phyloP scores from a whole-genome alignment of 2,888 invertebrate genomes.

The Hetaerina titia region DNA sequence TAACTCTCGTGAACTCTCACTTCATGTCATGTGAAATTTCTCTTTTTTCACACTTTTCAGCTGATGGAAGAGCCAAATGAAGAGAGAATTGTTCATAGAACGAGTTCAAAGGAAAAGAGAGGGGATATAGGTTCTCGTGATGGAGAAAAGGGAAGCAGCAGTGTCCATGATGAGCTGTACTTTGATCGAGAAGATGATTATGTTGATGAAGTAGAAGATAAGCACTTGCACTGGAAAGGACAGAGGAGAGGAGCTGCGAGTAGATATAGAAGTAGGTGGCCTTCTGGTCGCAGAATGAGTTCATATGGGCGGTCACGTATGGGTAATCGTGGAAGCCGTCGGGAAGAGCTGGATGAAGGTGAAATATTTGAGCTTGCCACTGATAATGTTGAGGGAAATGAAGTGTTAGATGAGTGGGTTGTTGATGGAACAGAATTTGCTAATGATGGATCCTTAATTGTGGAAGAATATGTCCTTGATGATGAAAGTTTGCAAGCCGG shows the following conservation, averaged over 20 bases:
- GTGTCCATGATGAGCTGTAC: slow-evolving; percentile 26
- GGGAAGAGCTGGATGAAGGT: slow-evolving; percentile 54
- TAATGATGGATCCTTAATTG: slow-evolving; percentile 36
- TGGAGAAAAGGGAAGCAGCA: slow-evolving; percentile 32
- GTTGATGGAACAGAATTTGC: slow-evolving; percentile 49
- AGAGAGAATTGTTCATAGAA: slow-evolving; percentile 28
- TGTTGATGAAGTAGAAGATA: slow-evolving; percentile 23
- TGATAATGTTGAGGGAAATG: slow-evolving; percentile 40
- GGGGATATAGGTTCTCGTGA: slow-evolving; percentile 22
- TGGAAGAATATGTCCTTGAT: slow-evolving; percentile 60
- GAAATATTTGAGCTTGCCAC: slow-evolving; percentile 51
- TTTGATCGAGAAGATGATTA: slow-evolving; percentile 42
- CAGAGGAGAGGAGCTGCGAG: slow-evolving; percentile 35
- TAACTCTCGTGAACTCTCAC: not conserved
- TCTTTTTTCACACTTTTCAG: slow-evolving; percentile 22
- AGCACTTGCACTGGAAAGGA: slow-evolving; percentile 37
- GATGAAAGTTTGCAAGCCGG: slow-evolving; percentile 57
- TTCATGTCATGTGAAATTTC: not conserved
- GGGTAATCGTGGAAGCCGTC: not conserved
- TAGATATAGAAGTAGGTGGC: slow-evolving; percentile 29
- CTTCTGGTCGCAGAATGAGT: slow-evolving; percentile 38
- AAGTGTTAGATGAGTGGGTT: slow-evolving; percentile 2
- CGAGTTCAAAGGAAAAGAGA: slow-evolving; percentile 48
- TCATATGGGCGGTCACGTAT: slow-evolving; percentile 41
- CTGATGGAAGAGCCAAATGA: slow-evolving; percentile 46